phyloP scores from a whole-genome alignment of 2,797 vertebrate species.

The Epinephelus coioides region DNA sequence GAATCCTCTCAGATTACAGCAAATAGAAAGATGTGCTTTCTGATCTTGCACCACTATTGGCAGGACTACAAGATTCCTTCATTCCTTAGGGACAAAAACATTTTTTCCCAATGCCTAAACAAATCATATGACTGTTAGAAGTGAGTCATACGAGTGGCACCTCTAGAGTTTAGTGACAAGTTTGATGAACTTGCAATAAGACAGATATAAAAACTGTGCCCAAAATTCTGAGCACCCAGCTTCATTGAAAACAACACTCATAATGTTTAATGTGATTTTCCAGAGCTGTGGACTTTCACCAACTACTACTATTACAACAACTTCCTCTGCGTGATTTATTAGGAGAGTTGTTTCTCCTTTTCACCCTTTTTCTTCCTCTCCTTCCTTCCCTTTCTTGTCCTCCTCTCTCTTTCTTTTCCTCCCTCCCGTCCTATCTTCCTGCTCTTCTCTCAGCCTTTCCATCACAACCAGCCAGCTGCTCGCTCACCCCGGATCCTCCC shows the following conservation, averaged over 20 bases:
- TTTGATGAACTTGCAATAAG: background rate
- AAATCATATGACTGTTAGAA: background rate
- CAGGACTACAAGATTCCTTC: background rate
- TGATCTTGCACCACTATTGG: background rate
- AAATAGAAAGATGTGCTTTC: slow-evolving; percentile 11
- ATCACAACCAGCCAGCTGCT: slow-evolving; percentile 42
- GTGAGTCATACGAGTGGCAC: background rate
- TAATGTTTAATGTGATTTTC: slow-evolving; percentile 4
- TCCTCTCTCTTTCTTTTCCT: background rate
- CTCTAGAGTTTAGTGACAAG: background rate
- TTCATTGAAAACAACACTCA: background rate
- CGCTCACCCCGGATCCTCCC: slow-evolving; percentile 50
- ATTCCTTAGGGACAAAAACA: background rate
- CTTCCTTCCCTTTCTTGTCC: background rate
- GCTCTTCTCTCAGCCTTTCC: slow-evolving; percentile 53
- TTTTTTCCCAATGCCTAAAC: background rate
- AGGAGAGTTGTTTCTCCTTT: background rate
- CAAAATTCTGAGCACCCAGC: background rate
- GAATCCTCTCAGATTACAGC: slow-evolving; percentile 34
- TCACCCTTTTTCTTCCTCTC: background rate
- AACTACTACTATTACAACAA: slow-evolving; percentile 9
- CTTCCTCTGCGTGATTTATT: slow-evolving; percentile 46
- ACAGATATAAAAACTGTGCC: background rate
- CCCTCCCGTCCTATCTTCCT: slow-evolving; percentile 16
- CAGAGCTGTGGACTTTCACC: slow-evolving; percentile 6